Evolutionary conservation across 2,888 invertebrate species (phyloP), one percentile per base, ranked within the genome.

Genomic region (Lumbricus terrestris): DNA sequence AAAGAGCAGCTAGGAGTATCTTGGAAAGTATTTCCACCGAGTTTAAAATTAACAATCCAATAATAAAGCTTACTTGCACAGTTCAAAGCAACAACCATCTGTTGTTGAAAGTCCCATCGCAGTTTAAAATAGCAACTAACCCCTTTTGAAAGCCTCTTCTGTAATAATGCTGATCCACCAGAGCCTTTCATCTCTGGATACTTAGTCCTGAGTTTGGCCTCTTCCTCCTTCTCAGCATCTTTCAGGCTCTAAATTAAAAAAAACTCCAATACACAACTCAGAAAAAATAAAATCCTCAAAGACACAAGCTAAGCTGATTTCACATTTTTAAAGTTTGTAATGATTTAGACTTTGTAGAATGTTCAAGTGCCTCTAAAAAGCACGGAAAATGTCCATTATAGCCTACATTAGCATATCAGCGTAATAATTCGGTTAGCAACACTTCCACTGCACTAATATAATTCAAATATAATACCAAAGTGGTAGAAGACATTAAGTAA

Each of bases 111-210:
- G 69, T 23, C 23, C 23, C 47, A 11, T 69, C 29, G 8, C 11
- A n/a, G 2, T 69, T n/a, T n/a, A n/a, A 69, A n/a, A n/a, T 69
- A 69, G n/a, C 69, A 69, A 95, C 96, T 96, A 96, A 98, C 98
- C 94, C 98, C 98, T 96, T 98, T 98, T 83, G 98, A 97, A 93
- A 99, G 96, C 94, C 98, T 96, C 94, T 98, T 99, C 94, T 98
- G 98, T 92, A 99, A 95, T 94, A 99, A 97, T 38, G 97, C 97
- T 8, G 98, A 98, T 3, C 96, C 96, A 23, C 92, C 93, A 37
- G 96, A 96, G 47, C 93, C 93, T 88, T 96, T 94, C 85, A 94
- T 89, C 95, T 96, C 96, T 90, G 97, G 97, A 95, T 98, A 98
- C 95, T 98, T 98, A 0, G 97, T 97, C 95, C 97, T 97, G 40